Evolutionary conservation across 2,797 vertebrate genomes (phyloP).

Genomic region (Prionace glauca): DNA sequence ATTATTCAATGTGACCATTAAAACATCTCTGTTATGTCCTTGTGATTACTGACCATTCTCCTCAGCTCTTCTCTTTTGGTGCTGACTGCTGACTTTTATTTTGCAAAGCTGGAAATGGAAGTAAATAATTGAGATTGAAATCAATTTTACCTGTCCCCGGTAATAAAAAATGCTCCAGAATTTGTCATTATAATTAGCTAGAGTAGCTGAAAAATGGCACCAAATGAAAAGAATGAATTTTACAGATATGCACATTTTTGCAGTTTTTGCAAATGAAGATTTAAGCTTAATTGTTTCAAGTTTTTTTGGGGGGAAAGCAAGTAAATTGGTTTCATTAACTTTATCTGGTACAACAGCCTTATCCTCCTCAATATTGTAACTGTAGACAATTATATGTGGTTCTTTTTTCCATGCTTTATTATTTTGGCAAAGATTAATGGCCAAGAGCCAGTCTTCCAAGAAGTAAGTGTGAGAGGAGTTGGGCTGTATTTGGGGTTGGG

Average conservation of each 20-base stretch:
- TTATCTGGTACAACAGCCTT: background rate
- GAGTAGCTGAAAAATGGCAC: background rate
- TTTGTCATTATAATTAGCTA: background rate
- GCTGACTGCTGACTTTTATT: background rate
- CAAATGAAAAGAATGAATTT: constrained; percentile 2
- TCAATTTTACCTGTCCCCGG: background rate
- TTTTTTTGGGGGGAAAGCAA: background rate
- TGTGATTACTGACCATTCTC: background rate
- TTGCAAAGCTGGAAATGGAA: background rate
- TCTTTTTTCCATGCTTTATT: background rate
- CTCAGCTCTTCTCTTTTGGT: background rate
- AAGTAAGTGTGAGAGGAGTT: background rate
- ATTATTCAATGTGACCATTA: background rate
- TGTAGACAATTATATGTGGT: background rate
- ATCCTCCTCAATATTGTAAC: background rate
- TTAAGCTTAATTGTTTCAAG: background rate
- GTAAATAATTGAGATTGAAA: background rate
- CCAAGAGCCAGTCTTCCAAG: background rate
- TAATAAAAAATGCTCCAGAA: background rate
- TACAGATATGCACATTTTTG: background rate
- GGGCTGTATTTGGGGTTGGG: background rate
- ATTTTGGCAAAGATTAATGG: constrained; percentile 7
- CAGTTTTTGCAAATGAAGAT: background rate
- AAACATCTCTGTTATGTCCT: background rate
- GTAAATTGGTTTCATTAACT: background rate